phyloP scores from a whole-genome alignment of 1,140 invertebrate species.

The Centruroides vittatus region DNA sequence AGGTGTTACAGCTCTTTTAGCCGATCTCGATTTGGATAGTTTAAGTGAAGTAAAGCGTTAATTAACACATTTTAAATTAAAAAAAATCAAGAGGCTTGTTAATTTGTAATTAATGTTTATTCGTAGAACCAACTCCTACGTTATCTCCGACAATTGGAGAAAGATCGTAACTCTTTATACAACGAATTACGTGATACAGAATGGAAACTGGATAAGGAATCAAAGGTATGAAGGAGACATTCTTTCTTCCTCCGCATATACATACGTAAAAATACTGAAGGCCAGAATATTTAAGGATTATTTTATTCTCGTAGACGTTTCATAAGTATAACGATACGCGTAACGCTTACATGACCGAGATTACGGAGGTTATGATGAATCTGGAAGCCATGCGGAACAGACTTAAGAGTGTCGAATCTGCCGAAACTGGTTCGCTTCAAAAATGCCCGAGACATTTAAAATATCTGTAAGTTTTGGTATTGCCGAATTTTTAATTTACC shows the following conservation, averaged over 20 bases:
- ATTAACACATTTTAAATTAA: neutral
- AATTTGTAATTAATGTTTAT: neutral
- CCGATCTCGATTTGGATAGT: constrained; percentile 16
- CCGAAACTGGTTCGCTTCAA: constrained; percentile 14
- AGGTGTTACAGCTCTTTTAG: constrained; percentile 12
- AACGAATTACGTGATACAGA: constrained; percentile 35
- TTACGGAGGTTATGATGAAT: constrained; percentile 25
- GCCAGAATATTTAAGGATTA: neutral
- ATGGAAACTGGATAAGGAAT: constrained; percentile 39
- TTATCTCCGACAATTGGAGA: constrained; percentile 30
- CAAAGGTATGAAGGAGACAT: constrained; percentile 27
- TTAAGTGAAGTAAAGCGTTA: constrained; percentile 12
- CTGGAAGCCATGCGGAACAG: constrained; percentile 18
- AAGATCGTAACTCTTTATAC: constrained; percentile 30
- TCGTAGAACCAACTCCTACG: constrained; percentile 23
- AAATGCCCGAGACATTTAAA: constrained; percentile 14
- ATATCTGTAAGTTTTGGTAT: constrained; percentile 6
- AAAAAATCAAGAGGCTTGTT: neutral
- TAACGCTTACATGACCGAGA: constrained; percentile 30
- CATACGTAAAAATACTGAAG: too few species aligned
- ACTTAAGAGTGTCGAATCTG: constrained; percentile 16
- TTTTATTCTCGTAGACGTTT: constrained; percentile 26
- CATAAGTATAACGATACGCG: constrained; percentile 35
- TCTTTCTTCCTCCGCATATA: neutral
- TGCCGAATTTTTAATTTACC: too few species aligned